Evolutionary conservation across 35 echinoderm and acorn worm species (phyloP), one percentile per base, ranked within the genome.

Genomic region (Heliocidaris erythrogramma): DNA sequence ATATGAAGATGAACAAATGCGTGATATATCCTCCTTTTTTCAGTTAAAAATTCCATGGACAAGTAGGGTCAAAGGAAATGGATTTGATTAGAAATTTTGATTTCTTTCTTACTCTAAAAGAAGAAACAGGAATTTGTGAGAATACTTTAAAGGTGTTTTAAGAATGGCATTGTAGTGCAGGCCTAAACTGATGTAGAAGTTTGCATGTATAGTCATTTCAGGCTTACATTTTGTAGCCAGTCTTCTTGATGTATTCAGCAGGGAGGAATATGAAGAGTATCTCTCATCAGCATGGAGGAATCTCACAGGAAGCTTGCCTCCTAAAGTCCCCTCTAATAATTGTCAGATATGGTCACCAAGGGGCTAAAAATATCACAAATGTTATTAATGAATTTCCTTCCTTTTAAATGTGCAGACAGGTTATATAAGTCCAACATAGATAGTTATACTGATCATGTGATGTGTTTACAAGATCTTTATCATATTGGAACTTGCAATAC

Each of bases 341-440:
- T 78, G 65, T 78, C 65, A 78, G 65, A 78, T 78, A 78, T 78
- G 65, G 65, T 78, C 65, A 78, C 65, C 65, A 78, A 78, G 17
- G 65, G 21, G 65, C 65, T 78, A 78, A 78, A 78, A 78, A 78
- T 78, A 78, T 78, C 65, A 78, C 65, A 78, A 78, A 18, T 78
- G 65, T 78, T 78, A 78, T 78, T 78, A 78, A 78, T 78, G 21
- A 78, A 78, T 78, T 78, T 78, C 65, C 65, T 78, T 78, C 65
- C 65, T n/a, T 27, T 78, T 5, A n/a, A 8, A n/a, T 78, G 65
- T 78, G 65, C 65, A 78, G 65, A 78, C 65, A 78, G 65, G n/a
- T 21, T 78, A n/a, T 18, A 78, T 78, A 78, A 78, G 65, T 21
- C 27, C 21, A 78, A 27, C 65, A 78, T 56, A 56, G 13, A 56